These are phyloP conservation scores for Eupristina koningsbergeri DNA, from an alignment of 1,140 invertebrate genomes.

Conservation along the genomic window DNA sequence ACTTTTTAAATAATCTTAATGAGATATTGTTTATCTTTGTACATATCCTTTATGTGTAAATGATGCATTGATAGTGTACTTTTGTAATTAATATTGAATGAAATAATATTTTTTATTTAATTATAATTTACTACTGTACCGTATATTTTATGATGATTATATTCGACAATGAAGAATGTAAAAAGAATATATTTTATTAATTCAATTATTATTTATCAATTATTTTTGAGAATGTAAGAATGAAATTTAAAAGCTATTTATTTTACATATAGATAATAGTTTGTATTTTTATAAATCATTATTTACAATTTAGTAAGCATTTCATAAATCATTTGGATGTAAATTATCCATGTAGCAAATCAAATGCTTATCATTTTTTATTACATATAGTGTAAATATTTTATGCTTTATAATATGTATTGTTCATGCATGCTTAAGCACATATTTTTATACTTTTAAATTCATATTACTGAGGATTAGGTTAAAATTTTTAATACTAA, in stretches of 20 bases:
- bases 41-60: neutral
- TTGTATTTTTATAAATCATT: too few relatives aligned
- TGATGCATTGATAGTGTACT: neutral
- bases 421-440: neutral
- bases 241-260: too few relatives aligned
- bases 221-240: too few relatives aligned
- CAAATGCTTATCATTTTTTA: neutral
- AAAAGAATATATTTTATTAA: too few relatives aligned
- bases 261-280: too few relatives aligned
- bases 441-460: neutral
- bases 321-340: too few relatives aligned
- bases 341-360: neutral
- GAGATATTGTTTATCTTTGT: neutral
- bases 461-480: neutral
- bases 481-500: constrained; percentile 23
- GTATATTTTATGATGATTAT: too few relatives aligned
- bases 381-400: neutral
- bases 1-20: too few relatives aligned
- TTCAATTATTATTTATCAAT: too few relatives aligned
- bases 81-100: neutral
- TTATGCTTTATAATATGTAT: neutral
- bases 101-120: neutral
- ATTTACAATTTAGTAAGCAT: too few relatives aligned
- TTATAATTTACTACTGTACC: neutral
- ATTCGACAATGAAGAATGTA: too few relatives aligned